Evolutionary conservation across 2,113 vertebrate genomes (phyloP), one percentile per base, ranked within the genome.

Genomic region (Heterochromis multidens): DNA sequence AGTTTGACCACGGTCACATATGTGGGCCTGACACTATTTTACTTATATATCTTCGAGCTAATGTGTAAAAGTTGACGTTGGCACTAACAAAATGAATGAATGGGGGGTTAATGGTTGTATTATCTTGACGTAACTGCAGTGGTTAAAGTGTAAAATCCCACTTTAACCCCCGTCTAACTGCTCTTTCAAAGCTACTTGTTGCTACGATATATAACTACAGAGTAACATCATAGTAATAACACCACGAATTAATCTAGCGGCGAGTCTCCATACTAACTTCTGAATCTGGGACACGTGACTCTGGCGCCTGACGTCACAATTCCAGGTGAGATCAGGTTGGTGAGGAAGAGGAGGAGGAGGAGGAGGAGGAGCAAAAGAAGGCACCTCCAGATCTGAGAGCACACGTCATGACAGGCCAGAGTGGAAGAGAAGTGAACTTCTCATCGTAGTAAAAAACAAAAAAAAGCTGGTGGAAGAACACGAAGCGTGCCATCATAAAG

Each of bases 241-340:
- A 40, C 9, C 2, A 40, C 9, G 8, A 40, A 40, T 40, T 40
- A 10, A 40, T 5, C 33, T 35, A 35, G 33, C 33, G 5, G 31
- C 31, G 35, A 37, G 3, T 31, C 5, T 31, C 5, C 31, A 40
- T 52, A 27, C 13, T 52, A 12, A 19, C 7, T 19, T 31, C 5
- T 74, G 27, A 19, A 4, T 31, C 3, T 31, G 19, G 21, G 31
- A 79, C 54, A 70, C 4, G 63, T 63, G 23, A 57, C 59, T 59
- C 7, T 43, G 9, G 13, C 33, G 9, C 19, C 4, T 29, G 21
- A 25, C 25, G 25, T 8, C 25, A 46, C 8, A 58, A 21, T 62
- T 79, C 56, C 91, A 93, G 90, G 91, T 93, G 84, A 76, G 58
- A 56, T 82, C 85, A 88, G 87, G 93, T 90, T 67, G 49, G 54